Percentiles rank a stretch among this genome's conserved stretches.
These are phyloP conservation scores for Chaenocephalus aceratus DNA, from an alignment of 2,113 vertebrate genomes.

Conservation along the genomic window DNA sequence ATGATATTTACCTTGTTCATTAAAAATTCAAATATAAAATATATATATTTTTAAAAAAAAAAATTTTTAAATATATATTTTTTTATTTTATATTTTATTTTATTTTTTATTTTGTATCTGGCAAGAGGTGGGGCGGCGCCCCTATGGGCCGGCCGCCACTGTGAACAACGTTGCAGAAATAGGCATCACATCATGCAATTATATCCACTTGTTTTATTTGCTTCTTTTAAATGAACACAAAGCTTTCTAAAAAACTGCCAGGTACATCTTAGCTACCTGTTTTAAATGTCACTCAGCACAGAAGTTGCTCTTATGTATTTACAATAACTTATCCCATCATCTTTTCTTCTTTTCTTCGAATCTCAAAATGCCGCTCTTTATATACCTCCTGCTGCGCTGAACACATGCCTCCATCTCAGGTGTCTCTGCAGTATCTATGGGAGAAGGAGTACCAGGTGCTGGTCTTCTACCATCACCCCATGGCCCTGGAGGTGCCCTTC, in stretches of 20 bases:
- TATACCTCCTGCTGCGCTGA: background rate
- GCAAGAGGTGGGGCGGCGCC: too few species aligned
- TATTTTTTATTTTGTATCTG: too few species aligned
- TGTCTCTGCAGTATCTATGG: slow-evolving; percentile 95
- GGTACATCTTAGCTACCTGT: background rate
- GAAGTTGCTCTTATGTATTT: slow-evolving; percentile 11
- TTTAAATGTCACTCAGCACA: slow-evolving; percentile 2
- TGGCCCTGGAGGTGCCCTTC: slow-evolving; percentile 95
- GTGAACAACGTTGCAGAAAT: background rate
- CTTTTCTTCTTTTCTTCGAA: too few species aligned
- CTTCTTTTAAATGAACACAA: background rate
- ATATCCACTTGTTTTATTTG: slow-evolving; percentile 10
- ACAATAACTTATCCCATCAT: background rate
- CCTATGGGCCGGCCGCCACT: too few species aligned
- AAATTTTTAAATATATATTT: too few species aligned
- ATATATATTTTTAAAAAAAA: too few species aligned
- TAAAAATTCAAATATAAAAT: too few species aligned
- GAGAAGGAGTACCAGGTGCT: slow-evolving; percentile 96
- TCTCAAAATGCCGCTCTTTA: background rate
- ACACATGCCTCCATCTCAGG: slow-evolving; percentile 58
- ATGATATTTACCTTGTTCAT: too few species aligned
- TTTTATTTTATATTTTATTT: too few species aligned
- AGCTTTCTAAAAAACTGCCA: background rate
- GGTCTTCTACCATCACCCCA: slow-evolving; percentile 97
- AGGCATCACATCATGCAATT: background rate